phyloP scores from a whole-genome alignment of 2,113 vertebrate species.

The Mustelus asterias region DNA sequence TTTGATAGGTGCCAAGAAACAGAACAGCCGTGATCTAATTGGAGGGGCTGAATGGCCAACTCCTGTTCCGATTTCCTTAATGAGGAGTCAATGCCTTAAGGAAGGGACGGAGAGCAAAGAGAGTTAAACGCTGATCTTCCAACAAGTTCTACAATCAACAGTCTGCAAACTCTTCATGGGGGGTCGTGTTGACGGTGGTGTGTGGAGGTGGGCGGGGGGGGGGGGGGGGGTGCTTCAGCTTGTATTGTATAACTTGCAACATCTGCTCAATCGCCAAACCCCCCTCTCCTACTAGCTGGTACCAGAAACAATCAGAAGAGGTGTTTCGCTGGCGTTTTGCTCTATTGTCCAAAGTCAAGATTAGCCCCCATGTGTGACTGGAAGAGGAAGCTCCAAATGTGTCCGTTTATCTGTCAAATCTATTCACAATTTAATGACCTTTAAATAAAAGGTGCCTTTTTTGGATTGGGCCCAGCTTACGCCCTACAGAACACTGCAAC shows the following conservation, averaged over 20 bases:
- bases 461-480: neutral
- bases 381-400: neutral
- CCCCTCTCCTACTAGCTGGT: no score
- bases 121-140: neutral
- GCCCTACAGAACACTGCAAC: neutral
- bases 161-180: neutral
- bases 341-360: neutral
- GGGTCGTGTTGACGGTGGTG: no score
- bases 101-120: neutral
- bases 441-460: neutral
- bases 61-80: neutral
- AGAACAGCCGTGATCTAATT: neutral
- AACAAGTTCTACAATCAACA: neutral
- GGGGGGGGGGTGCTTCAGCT: neutral
- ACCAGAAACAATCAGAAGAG: neutral
- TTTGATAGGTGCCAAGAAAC: neutral
- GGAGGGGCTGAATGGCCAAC: neutral
- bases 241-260: neutral
- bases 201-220: no score
- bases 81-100: neutral
- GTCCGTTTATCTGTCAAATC: neutral
- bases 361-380: neutral
- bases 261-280: neutral
- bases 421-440: neutral
- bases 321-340: neutral